phyloP scores from a whole-genome alignment of 2,888 invertebrate genomes.

The Melitaea athalia region DNA sequence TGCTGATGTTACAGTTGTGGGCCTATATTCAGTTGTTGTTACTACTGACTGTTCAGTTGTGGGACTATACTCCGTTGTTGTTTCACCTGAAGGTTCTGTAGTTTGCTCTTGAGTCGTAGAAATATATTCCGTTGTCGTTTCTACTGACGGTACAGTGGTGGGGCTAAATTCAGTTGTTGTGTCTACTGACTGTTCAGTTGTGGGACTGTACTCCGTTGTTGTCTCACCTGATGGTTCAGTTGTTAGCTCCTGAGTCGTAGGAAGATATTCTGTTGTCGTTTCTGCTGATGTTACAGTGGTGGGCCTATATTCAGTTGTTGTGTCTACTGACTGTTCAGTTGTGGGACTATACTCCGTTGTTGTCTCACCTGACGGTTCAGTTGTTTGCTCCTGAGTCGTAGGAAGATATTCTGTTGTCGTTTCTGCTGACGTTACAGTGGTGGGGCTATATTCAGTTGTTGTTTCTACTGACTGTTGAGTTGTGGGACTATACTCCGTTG shows the following conservation, averaged over 20 bases:
- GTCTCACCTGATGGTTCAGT: background rate
- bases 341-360: background rate
- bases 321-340: background rate
- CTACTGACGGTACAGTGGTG: background rate
- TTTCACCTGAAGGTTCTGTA: background rate
- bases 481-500: constrained; percentile 2
- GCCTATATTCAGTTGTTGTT: background rate
- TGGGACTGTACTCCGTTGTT: background rate
- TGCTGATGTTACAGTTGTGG: too few species aligned
- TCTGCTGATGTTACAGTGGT: background rate
- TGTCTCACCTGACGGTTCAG: background rate
- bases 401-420: too few species aligned
- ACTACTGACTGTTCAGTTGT: background rate
- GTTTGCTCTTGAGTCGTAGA: background rate
- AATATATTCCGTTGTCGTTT: background rate
- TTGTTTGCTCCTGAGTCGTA: too few species aligned
- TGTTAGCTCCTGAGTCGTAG: background rate
- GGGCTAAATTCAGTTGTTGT: constrained; percentile 10
- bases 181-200: background rate
- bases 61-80: constrained; percentile 7
- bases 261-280: constrained; percentile 3
- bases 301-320: constrained; percentile 2
- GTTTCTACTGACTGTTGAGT: background rate
- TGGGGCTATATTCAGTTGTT: background rate
- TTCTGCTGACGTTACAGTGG: background rate